Evolutionary conservation across 2,797 vertebrate genomes (phyloP).

Genomic region (Euphonia xanthogaster): DNA sequence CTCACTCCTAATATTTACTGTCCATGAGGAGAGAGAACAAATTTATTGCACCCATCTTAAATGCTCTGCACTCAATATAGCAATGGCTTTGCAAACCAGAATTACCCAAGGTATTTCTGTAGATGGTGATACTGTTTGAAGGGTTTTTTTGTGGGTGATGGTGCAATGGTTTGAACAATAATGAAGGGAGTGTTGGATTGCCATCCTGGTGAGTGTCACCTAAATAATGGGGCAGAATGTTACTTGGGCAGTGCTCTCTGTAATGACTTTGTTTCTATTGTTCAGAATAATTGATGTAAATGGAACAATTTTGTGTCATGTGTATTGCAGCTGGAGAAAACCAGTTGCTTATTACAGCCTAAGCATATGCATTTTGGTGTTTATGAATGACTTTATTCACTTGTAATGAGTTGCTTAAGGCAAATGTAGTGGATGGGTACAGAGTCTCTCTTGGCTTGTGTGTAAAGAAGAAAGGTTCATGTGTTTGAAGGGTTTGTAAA

Average conservation of each 20-base stretch:
- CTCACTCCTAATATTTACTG: slow-evolving; percentile 28
- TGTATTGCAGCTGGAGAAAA: background rate
- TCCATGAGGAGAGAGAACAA: background rate
- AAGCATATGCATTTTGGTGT: background rate
- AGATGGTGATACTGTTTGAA: background rate
- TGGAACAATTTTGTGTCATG: background rate
- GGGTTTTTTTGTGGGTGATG: background rate
- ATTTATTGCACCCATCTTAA: background rate
- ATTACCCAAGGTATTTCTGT: background rate
- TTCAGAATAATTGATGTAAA: slow-evolving; percentile 15
- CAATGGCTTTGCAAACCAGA: background rate
- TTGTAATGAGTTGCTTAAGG: background rate
- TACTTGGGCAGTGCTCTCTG: background rate
- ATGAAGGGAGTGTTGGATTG: background rate
- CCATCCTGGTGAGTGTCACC: background rate
- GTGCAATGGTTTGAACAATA: background rate
- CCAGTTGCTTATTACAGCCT: background rate
- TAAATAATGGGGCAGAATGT: background rate
- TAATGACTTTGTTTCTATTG: background rate
- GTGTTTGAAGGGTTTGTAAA: background rate
- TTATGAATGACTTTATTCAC: background rate
- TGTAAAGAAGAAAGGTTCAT: background rate
- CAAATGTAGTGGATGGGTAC: background rate
- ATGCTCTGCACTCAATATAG: background rate
- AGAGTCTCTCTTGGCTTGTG: background rate